These are phyloP conservation scores for Smutsia gigantea DNA, from an alignment of 2,797 vertebrate genomes.

Conservation along the genomic window DNA sequence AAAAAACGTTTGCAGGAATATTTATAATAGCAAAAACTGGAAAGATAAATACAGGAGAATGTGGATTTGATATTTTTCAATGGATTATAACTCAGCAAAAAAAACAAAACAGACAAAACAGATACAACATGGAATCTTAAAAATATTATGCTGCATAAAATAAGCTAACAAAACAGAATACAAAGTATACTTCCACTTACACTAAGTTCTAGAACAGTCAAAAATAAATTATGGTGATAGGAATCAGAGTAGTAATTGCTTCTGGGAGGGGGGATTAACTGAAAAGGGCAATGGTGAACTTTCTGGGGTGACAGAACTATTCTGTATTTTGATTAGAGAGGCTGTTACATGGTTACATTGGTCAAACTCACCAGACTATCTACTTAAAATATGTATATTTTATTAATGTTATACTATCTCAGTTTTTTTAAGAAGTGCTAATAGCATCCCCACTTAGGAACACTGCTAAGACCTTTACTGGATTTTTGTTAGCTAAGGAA, in stretches of 20 bases:
- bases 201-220: not conserved
- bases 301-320: not conserved
- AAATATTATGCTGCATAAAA: not conserved
- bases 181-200: not conserved
- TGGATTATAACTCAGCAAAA: not conserved
- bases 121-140: conserved; percentile 6
- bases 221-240: conserved; percentile 6
- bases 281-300: not conserved
- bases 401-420: not conserved
- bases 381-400: not conserved
- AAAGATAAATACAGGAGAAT: not conserved
- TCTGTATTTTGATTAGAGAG: not conserved
- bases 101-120: not conserved
- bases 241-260: not conserved
- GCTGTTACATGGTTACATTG: not conserved
- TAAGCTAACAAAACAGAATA: not conserved
- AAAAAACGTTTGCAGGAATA: not conserved
- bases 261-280: not conserved
- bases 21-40: not conserved
- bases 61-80: not conserved
- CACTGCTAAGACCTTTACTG: not conserved
- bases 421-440: not conserved
- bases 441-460: not conserved
- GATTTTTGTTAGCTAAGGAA: conserved; percentile 6
- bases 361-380: not conserved